A percentile compares a stretch with the other conserved stretches of the same genome.
Conservation (phyloP, 2,113 vertebrate genomes). For the Maccullochella peelii region DNA sequence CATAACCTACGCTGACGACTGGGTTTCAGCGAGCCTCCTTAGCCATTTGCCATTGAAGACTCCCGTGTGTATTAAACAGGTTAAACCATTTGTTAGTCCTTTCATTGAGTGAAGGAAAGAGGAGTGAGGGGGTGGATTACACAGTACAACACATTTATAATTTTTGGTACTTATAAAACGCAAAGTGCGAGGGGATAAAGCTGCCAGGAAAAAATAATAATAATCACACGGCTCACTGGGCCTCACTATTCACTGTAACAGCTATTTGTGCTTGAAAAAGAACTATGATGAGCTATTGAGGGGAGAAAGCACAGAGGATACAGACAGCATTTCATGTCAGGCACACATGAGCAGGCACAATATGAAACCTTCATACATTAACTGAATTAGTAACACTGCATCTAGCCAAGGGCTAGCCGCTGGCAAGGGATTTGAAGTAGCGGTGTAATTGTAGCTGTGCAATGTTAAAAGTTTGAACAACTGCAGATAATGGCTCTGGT, state of each 20-base stretch:
- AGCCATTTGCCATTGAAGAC: conserved; percentile 39
- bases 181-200: conserved; percentile 29
- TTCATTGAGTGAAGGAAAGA: conserved; percentile 34
- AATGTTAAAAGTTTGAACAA: conserved; percentile 48
- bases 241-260: conserved; percentile 12
- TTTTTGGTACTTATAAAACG: conserved; percentile 36
- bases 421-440: conserved; percentile 31
- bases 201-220: conserved; percentile 14
- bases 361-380: conserved; percentile 53
- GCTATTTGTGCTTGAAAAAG: conserved; percentile 27
- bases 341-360: conserved; percentile 40
- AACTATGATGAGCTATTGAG: conserved; percentile 21
- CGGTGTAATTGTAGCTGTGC: conserved; percentile 36
- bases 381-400: conserved; percentile 46
- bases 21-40: conserved; percentile 31
- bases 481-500: conserved; percentile 17
- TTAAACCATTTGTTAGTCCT: conserved; percentile 57
- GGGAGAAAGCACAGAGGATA: background rate
- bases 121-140: conserved; percentile 41
- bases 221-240: conserved; percentile 21
- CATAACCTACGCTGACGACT: conserved; percentile 43
- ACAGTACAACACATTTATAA: conserved; percentile 41
- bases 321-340: conserved; percentile 36
- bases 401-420: conserved; percentile 27
- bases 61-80: conserved; percentile 38